These are phyloP conservation scores for Periophthalmus magnuspinnatus DNA, from an alignment of 2,797 vertebrate species.

Conservation along the genomic window DNA sequence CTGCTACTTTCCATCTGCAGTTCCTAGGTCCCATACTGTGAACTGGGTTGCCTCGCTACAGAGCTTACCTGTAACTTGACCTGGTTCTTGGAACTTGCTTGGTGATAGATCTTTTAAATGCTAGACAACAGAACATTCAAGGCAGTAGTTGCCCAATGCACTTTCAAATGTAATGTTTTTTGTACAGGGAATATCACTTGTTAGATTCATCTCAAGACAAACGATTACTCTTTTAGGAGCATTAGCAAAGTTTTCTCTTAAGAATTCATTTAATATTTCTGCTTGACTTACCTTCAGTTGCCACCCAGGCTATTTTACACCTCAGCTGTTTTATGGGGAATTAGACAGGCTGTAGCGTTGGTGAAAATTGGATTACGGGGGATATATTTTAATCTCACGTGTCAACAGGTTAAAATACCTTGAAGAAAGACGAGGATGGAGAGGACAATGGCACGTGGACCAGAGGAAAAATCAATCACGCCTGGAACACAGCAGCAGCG, in stretches of 20 bases:
- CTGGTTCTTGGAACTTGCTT: too few relatives aligned
- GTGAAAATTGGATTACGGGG: conserved; percentile 63
- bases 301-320: conserved; percentile 58
- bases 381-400: conserved; percentile 65
- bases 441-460: conserved; percentile 38
- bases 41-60: too few relatives aligned
- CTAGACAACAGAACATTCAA: too few relatives aligned
- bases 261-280: conserved; percentile 16
- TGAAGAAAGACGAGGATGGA: conserved; percentile 46
- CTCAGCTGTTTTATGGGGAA: conserved; percentile 54
- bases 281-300: conserved; percentile 32
- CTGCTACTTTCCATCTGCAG: too few relatives aligned
- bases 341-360: conserved; percentile 55
- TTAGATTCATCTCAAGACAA: background rate
- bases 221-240: background rate
- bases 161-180: too few relatives aligned
- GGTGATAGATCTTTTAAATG: too few relatives aligned
- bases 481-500: conserved; percentile 17
- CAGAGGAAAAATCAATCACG: conserved; percentile 36
- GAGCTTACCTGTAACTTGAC: too few relatives aligned
- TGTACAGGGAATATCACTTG: background rate
- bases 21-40: too few relatives aligned
- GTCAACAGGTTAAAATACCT: conserved; percentile 64
- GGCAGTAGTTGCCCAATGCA: too few relatives aligned
- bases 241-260: background rate